These are phyloP conservation scores for Megaleporinus macrocephalus DNA, from an alignment of 2,113 vertebrate species.

Conservation along the genomic window DNA sequence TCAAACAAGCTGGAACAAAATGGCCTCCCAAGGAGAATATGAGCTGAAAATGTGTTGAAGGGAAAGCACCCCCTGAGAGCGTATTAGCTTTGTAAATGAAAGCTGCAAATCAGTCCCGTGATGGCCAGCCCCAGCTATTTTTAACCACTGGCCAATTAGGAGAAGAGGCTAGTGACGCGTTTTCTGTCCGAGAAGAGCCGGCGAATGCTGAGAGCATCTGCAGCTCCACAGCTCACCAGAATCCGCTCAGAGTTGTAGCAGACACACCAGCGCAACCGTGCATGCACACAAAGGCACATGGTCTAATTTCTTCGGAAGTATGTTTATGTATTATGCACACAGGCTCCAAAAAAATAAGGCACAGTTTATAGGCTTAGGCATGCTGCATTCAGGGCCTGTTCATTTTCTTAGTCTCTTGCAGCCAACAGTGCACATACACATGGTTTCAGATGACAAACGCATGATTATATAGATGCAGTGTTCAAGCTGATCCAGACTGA, in stretches of 20 bases:
- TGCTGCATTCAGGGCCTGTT: not conserved
- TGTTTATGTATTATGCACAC: not conserved
- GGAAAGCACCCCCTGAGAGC: constrained; percentile 43
- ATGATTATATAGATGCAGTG: too few relatives aligned
- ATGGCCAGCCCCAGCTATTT: constrained; percentile 67
- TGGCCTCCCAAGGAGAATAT: not conserved
- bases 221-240: not conserved
- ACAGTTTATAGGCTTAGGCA: not conserved
- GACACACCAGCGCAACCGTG: too few relatives aligned
- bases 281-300: too few relatives aligned
- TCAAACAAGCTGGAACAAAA: constrained; percentile 46
- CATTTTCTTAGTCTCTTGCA: not conserved
- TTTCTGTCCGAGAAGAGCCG: constrained; percentile 2
- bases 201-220: constrained; percentile 14
- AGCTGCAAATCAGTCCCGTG: constrained; percentile 65
- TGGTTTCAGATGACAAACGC: too few relatives aligned
- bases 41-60: constrained; percentile 23
- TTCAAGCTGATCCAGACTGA: too few relatives aligned
- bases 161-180: constrained; percentile 44
- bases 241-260: not conserved
- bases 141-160: constrained; percentile 68
- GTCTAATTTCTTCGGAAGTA: not conserved
- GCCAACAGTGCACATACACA: too few relatives aligned
- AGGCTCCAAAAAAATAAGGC: not conserved
- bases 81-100: constrained; percentile 69